Evolutionary conservation across 2,888 invertebrate genomes (phyloP).

Genomic region (Tenthredo livida): DNA sequence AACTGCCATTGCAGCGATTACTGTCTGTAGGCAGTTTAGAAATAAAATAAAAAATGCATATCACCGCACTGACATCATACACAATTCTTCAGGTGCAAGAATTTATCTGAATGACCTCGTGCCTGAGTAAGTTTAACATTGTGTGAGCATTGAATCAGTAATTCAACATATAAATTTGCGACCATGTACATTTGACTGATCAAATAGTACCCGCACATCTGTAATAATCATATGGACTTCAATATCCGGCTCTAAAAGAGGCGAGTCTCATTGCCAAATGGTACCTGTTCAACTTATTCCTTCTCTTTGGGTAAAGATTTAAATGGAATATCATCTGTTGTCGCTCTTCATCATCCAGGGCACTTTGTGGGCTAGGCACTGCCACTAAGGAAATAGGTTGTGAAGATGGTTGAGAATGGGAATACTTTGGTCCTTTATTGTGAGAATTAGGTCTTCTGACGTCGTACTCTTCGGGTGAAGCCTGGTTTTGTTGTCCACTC

Average conservation of each 20-base stretch:
- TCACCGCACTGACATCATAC: conserved; percentile 8
- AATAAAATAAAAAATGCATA: neutral
- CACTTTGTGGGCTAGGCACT: conserved; percentile 61
- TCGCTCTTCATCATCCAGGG: conserved; percentile 69
- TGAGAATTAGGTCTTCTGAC: conserved; percentile 64
- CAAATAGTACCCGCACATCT: neutral
- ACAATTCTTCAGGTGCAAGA: neutral
- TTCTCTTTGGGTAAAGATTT: conserved; percentile 83
- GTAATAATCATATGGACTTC: neutral
- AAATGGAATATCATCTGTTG: conserved; percentile 84
- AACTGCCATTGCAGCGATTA: neutral
- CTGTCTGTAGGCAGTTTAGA: neutral
- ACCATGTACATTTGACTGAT: neutral
- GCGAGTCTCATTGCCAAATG: neutral
- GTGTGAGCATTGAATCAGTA: neutral
- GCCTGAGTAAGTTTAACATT: neutral
- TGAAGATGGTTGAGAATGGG: conserved; percentile 53
- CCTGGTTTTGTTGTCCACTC: conserved; percentile 34
- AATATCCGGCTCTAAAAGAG: neutral
- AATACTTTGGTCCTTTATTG: conserved; percentile 63
- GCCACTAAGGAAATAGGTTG: conserved; percentile 64
- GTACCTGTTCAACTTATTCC: conserved; percentile 72
- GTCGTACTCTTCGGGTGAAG: conserved; percentile 67
- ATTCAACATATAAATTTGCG: neutral
- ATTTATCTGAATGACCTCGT: conserved; percentile 7